Percentiles rank a stretch among this genome's conserved stretches.
Conservation (phyloP, 2,797 vertebrate species). For the Antennarius maculatus region DNA sequence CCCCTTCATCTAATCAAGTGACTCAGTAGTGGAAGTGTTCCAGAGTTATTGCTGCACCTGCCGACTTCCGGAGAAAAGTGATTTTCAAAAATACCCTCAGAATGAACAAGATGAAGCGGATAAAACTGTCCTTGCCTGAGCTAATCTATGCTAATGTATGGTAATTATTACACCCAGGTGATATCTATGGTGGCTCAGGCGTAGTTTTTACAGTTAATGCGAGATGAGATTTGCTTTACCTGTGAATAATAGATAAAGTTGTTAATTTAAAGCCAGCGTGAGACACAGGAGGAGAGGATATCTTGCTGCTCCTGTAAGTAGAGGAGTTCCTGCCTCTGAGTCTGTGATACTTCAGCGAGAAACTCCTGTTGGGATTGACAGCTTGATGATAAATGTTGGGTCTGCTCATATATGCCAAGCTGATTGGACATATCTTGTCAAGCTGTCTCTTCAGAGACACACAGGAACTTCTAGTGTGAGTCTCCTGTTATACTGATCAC, state of each 20-base stretch:
- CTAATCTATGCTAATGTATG: conserved; percentile 66
- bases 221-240: conserved; percentile 25
- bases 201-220: conserved; percentile 31
- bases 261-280: conserved; percentile 42
- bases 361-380: conserved; percentile 58
- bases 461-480: conserved; percentile 6
- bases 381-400: conserved; percentile 51
- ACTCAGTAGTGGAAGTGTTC: conserved; percentile 18
- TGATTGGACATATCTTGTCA: conserved; percentile 62
- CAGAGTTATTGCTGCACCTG: conserved; percentile 1
- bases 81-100: conserved; percentile 16
- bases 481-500: conserved; percentile 7
- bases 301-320: conserved; percentile 5
- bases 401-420: conserved; percentile 68
- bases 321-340: conserved; percentile 1
- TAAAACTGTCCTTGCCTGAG: conserved; percentile 48
- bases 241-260: conserved; percentile 51
- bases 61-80: conserved; percentile 1
- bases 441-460: conserved; percentile 57
- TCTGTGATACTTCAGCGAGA: conserved; percentile 38
- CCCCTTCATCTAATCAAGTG: conserved; percentile 28
- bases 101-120: conserved; percentile 40
- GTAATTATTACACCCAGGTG: conserved; percentile 49
- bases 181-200: conserved; percentile 37
- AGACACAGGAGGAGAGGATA: conserved; percentile 22